Evolutionary conservation across 2,888 invertebrate genomes (phyloP).

Genomic region (Drosophila limbata): DNA sequence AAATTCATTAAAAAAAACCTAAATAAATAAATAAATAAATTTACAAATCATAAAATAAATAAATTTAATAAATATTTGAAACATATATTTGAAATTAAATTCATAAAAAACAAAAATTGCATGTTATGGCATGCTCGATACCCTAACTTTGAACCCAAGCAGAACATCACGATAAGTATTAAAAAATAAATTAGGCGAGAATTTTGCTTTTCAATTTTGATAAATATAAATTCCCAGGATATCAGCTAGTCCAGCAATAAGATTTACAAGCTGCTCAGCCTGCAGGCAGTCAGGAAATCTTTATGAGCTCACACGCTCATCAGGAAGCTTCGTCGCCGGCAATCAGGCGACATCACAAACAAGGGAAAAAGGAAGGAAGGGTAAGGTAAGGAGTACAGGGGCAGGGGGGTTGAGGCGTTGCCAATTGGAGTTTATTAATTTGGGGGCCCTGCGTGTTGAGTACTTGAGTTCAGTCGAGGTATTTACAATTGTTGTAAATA

Average conservation of each 20-base stretch:
- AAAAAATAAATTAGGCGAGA: no score
- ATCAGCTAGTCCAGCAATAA: slow-evolving; percentile 20
- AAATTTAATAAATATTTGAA: no score
- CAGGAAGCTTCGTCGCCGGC: slow-evolving; percentile 74
- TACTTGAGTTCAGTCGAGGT: slow-evolving; percentile 60
- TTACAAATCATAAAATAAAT: no score
- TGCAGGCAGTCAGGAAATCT: slow-evolving; percentile 69
- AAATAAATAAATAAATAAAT: no score
- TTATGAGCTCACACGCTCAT: slow-evolving; percentile 78
- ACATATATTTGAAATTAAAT: no score
- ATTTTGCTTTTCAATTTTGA: background rate
- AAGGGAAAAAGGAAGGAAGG: background rate
- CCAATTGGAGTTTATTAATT: slow-evolving; percentile 81
- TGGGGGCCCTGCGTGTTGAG: slow-evolving; percentile 71
- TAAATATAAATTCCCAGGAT: slow-evolving; percentile 16
- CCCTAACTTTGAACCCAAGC: no score
- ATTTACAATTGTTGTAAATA: slow-evolving; percentile 82
- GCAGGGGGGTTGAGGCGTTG: slow-evolving; percentile 35
- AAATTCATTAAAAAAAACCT: no score
- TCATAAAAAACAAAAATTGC: no score
- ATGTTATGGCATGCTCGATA: no score
- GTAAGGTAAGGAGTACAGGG: background rate
- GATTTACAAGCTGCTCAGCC: background rate
- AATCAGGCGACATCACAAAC: slow-evolving; percentile 52
- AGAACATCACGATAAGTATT: no score